Evolutionary conservation across 2,797 vertebrate genomes (phyloP).

Genomic region (Pteropus rufus): DNA sequence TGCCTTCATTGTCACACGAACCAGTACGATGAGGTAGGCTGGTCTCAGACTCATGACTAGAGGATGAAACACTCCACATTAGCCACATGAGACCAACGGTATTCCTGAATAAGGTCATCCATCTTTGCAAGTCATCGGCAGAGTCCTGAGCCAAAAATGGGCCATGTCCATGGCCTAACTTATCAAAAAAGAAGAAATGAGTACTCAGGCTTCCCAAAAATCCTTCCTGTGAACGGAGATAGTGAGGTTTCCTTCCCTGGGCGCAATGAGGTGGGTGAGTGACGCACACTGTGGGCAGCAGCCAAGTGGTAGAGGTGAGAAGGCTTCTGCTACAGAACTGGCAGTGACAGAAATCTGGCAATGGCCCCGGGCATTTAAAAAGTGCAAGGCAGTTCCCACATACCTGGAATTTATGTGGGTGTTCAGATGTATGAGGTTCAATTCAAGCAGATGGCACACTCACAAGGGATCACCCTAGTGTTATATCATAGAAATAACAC

Average conservation of each 20-base stretch:
- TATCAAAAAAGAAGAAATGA: background rate
- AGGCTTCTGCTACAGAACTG: background rate
- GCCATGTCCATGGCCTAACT: background rate
- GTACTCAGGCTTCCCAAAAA: background rate
- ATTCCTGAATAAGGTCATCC: background rate
- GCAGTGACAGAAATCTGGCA: background rate
- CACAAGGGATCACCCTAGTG: background rate
- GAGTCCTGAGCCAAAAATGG: background rate
- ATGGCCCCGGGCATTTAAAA: background rate
- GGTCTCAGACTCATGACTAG: background rate
- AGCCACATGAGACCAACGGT: background rate
- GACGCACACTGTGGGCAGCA: background rate
- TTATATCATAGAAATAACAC: background rate
- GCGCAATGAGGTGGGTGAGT: background rate
- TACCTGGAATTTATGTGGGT: background rate
- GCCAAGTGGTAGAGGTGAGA: background rate
- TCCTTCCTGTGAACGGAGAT: background rate
- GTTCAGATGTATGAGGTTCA: background rate
- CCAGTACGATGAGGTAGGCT: background rate
- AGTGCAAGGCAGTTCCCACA: background rate
- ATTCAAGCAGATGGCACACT: background rate
- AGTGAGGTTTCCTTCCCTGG: background rate
- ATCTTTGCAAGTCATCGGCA: background rate
- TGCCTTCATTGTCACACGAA: background rate
- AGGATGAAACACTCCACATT: background rate